A percentile compares a stretch with the other conserved stretches of the same genome.
Evolutionary conservation across 2,888 invertebrate genomes (phyloP).

Genomic region (Nomada fabriciana): DNA sequence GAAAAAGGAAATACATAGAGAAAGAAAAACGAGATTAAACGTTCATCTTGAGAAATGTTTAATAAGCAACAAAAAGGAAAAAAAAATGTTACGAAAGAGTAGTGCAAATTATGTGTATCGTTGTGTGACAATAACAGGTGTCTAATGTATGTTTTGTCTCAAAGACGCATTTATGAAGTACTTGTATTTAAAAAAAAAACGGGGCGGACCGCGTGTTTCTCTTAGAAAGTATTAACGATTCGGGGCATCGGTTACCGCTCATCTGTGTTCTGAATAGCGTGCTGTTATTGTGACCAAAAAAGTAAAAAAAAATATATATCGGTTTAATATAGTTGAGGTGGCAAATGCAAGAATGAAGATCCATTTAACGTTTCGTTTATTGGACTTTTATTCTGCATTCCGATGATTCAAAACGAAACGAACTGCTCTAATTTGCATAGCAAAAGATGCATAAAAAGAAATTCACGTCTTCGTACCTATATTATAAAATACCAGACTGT

Average conservation of each 20-base stretch:
- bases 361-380: slow-evolving; percentile 35
- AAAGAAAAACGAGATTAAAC: slow-evolving; percentile 20
- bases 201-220: slow-evolving; percentile 53
- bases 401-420: slow-evolving; percentile 39
- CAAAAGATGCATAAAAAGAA: slow-evolving; percentile 31
- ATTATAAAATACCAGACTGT: not conserved
- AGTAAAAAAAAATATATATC: slow-evolving; percentile 39
- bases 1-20: not conserved
- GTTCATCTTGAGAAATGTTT: slow-evolving; percentile 29
- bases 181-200: slow-evolving; percentile 43
- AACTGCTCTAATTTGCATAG: slow-evolving; percentile 29
- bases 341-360: slow-evolving; percentile 44
- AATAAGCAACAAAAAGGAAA: slow-evolving; percentile 23
- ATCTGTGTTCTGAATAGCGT: slow-evolving; percentile 58
- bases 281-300: slow-evolving; percentile 38
- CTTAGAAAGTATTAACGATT: slow-evolving; percentile 47
- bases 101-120: slow-evolving; percentile 76
- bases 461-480: slow-evolving; percentile 30
- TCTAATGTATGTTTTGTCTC: slow-evolving; percentile 70
- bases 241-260: slow-evolving; percentile 49
- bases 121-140: slow-evolving; percentile 81
- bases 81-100: slow-evolving; percentile 65
- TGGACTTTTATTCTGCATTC: slow-evolving; percentile 44
- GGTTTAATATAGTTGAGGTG: slow-evolving; percentile 41
- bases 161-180: slow-evolving; percentile 60